Conservation (phyloP, 2,888 invertebrate species). For the Yponomeuta cagnagella region DNA sequence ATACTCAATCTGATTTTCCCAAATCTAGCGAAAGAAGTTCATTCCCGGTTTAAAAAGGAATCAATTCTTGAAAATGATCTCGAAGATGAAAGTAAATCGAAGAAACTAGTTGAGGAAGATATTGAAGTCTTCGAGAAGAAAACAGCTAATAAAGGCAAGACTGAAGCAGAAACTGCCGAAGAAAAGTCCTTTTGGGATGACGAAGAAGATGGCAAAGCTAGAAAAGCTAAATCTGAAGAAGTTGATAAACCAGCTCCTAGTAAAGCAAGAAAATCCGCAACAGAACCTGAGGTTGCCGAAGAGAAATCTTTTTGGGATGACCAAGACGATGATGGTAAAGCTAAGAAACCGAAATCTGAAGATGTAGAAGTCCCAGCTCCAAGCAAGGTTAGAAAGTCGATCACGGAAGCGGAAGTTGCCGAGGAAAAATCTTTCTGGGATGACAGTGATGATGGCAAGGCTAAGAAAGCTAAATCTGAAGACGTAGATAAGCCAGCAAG, state of each 20-base stretch:
- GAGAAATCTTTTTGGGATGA: slow-evolving; percentile 20
- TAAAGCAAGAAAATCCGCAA: slow-evolving; percentile 33
- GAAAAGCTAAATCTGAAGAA: slow-evolving; percentile 16
- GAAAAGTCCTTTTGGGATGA: slow-evolving; percentile 20
- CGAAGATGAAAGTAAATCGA: slow-evolving; percentile 50
- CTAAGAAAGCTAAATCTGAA: slow-evolving; percentile 15
- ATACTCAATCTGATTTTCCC: slow-evolving; percentile 48
- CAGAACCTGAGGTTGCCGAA: slow-evolving; percentile 23
- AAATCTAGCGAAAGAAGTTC: slow-evolving; percentile 70
- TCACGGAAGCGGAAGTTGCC: slow-evolving; percentile 36
- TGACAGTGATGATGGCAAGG: slow-evolving; percentile 21
- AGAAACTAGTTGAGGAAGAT: slow-evolving; percentile 38
- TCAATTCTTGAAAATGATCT: slow-evolving; percentile 65
- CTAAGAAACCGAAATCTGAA: slow-evolving; percentile 16
- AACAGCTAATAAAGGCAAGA: slow-evolving; percentile 25
- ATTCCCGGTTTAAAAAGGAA: slow-evolving; percentile 66
- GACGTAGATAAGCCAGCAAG: slow-evolving; percentile 22
- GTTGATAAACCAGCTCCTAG: slow-evolving; percentile 26
- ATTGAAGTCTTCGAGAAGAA: slow-evolving; percentile 39
- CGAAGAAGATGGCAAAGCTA: slow-evolving; percentile 12
- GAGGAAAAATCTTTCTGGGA: slow-evolving; percentile 30
- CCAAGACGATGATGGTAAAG: slow-evolving; percentile 11
- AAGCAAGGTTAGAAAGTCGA: slow-evolving; percentile 32
- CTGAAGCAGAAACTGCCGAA: slow-evolving; percentile 23
- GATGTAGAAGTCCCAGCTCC: slow-evolving; percentile 25